Conservation (phyloP, 2,113 vertebrate species). For the Protobothrops flavoviridis region DNA sequence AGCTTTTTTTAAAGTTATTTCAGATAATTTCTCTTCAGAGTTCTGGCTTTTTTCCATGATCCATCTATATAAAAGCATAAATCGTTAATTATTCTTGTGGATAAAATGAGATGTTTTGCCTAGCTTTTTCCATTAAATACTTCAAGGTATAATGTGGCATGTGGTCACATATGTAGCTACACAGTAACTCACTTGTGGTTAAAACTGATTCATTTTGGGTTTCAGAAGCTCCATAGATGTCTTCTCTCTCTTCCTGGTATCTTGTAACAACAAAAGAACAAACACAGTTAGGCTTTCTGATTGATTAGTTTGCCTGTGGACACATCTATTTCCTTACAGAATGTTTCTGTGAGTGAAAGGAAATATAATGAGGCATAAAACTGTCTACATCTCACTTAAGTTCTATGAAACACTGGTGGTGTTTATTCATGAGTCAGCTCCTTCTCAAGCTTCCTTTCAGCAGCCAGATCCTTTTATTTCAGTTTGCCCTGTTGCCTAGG, state of each 20-base stretch:
- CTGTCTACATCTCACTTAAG: conserved; percentile 14
- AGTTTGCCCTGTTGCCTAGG: neutral
- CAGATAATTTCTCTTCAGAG: neutral
- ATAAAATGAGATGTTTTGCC: neutral
- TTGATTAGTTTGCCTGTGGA: conserved; percentile 3
- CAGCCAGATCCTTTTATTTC: neutral
- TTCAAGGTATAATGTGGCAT: neutral
- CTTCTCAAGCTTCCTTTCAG: neutral
- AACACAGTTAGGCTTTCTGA: neutral
- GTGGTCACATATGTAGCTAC: neutral
- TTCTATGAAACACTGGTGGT: neutral
- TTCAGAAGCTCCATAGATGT: neutral
- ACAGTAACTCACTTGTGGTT: neutral
- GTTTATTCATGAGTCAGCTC: neutral
- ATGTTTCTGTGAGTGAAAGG: neutral
- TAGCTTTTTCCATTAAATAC: neutral
- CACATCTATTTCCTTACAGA: neutral
- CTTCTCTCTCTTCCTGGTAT: neutral
- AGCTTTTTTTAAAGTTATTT: neutral
- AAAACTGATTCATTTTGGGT: neutral
- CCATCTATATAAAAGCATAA: neutral
- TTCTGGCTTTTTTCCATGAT: neutral
- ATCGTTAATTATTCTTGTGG: neutral
- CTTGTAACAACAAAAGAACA: neutral
- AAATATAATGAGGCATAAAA: neutral